Evolutionary conservation across 1,140 invertebrate genomes (phyloP).

Genomic region (Agraylea sexmaculata): DNA sequence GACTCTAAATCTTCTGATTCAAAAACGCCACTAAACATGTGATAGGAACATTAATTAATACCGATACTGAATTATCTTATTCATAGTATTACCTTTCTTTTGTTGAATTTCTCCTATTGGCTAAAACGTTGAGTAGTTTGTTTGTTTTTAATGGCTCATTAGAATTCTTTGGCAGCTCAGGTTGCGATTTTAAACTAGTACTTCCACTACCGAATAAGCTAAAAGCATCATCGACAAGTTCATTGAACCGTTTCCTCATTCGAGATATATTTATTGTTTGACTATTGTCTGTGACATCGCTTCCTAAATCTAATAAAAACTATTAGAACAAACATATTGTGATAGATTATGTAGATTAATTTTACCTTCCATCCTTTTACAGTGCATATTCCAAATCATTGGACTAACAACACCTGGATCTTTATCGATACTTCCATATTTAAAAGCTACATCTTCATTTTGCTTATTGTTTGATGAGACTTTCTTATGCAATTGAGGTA

Average conservation of each 20-base stretch:
- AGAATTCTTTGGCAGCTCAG: slow-evolving; percentile 1
- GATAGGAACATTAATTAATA: too few species aligned
- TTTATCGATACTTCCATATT: slow-evolving; percentile 48
- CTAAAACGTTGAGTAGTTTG: background rate
- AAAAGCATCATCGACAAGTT: slow-evolving; percentile 35
- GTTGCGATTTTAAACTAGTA: slow-evolving; percentile 23
- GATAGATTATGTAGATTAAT: background rate
- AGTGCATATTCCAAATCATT: slow-evolving; percentile 64
- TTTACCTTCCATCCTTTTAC: slow-evolving; percentile 30
- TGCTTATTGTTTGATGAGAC: too few species aligned
- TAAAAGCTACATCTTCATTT: too few species aligned
- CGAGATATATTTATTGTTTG: slow-evolving; percentile 23
- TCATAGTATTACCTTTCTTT: slow-evolving; percentile 18
- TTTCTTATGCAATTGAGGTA: too few species aligned
- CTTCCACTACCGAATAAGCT: slow-evolving; percentile 31
- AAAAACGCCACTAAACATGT: too few species aligned
- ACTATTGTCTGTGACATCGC: slow-evolving; percentile 5
- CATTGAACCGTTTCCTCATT: slow-evolving; percentile 36
- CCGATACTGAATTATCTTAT: too few species aligned
- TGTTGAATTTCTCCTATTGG: slow-evolving; percentile 16
- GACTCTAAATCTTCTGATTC: too few species aligned
- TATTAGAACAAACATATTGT: background rate
- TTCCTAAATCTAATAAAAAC: slow-evolving; percentile 5
- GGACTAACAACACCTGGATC: slow-evolving; percentile 78
- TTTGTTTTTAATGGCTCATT: background rate